Conservation (phyloP, 2,797 vertebrate species). For the Protonibea diacanthus region DNA sequence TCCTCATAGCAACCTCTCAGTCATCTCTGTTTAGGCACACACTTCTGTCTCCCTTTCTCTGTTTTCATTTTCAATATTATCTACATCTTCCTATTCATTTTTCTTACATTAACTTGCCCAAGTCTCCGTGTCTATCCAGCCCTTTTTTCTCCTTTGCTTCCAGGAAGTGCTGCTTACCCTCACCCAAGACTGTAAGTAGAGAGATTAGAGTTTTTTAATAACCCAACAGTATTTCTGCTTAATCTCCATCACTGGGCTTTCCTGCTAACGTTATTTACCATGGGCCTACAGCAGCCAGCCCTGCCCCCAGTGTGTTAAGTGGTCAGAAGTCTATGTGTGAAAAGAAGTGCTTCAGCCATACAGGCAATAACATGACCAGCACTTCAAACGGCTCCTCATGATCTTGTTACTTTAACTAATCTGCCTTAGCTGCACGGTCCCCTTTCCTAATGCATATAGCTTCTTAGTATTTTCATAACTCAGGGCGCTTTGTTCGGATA, state of each 20-base stretch:
- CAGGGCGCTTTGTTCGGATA: slow-evolving; percentile 62
- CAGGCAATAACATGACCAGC: slow-evolving; percentile 47
- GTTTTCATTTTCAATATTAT: slow-evolving; percentile 63
- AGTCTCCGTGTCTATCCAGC: not conserved
- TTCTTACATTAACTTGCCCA: slow-evolving; percentile 35
- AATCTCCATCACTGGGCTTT: slow-evolving; percentile 65
- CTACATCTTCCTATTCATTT: slow-evolving; percentile 50
- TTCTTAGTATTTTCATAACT: slow-evolving; percentile 68
- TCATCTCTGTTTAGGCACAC: slow-evolving; percentile 75
- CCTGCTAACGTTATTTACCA: slow-evolving; percentile 49
- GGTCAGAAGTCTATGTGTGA: slow-evolving; percentile 46
- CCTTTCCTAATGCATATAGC: slow-evolving; percentile 36
- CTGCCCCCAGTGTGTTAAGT: slow-evolving; percentile 9
- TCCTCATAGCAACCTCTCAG: slow-evolving; percentile 72
- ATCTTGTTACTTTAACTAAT: slow-evolving; percentile 67
- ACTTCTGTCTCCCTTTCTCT: slow-evolving; percentile 44
- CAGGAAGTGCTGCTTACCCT: slow-evolving; percentile 32
- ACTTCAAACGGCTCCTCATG: slow-evolving; percentile 51
- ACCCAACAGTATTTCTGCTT: slow-evolving; percentile 64
- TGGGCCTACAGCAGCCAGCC: slow-evolving; percentile 29
- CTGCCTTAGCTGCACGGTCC: slow-evolving; percentile 36
- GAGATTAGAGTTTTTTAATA: slow-evolving; percentile 74
- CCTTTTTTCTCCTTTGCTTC: slow-evolving; percentile 28
- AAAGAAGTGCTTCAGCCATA: slow-evolving; percentile 45
- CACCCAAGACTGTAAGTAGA: slow-evolving; percentile 40